These are phyloP conservation scores for Orthonychiurus folsomi DNA, from an alignment of 2,888 invertebrate genomes.

Conservation along the genomic window DNA sequence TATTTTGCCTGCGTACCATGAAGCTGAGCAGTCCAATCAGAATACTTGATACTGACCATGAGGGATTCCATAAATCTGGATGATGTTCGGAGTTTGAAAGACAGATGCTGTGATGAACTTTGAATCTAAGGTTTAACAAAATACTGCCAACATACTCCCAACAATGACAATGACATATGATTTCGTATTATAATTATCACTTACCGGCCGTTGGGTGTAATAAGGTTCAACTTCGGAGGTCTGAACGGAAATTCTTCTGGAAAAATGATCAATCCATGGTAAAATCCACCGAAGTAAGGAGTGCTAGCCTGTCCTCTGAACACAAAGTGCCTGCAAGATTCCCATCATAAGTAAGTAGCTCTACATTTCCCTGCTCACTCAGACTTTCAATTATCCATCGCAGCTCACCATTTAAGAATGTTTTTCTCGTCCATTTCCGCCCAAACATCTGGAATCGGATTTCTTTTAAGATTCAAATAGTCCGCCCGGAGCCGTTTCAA, in stretches of 20 bases:
- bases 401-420: too few relatives aligned
- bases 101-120: conserved; percentile 46
- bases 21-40: too few relatives aligned
- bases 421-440: too few relatives aligned
- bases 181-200: not conserved
- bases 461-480: too few relatives aligned
- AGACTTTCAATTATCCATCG: too few relatives aligned
- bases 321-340: conserved; percentile 90
- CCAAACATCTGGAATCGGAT: too few relatives aligned
- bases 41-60: too few relatives aligned
- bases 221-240: conserved; percentile 51
- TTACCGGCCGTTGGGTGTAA: conserved; percentile 52
- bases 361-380: too few relatives aligned
- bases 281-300: conserved; percentile 70
- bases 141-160: not conserved
- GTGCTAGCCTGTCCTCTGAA: conserved; percentile 90
- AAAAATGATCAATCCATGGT: conserved; percentile 54
- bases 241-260: conserved; percentile 52
- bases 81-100: conserved; percentile 56
- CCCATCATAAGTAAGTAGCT: too few relatives aligned
- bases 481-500: too few relatives aligned
- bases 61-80: conserved; percentile 56
- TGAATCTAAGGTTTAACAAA: conserved; percentile 30
- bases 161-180: not conserved
- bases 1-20: too few relatives aligned